A percentile compares a stretch with the other conserved stretches of the same genome.
Conservation (phyloP, 1,140 invertebrate species). For the Hyposmocoma kahamanoa region DNA sequence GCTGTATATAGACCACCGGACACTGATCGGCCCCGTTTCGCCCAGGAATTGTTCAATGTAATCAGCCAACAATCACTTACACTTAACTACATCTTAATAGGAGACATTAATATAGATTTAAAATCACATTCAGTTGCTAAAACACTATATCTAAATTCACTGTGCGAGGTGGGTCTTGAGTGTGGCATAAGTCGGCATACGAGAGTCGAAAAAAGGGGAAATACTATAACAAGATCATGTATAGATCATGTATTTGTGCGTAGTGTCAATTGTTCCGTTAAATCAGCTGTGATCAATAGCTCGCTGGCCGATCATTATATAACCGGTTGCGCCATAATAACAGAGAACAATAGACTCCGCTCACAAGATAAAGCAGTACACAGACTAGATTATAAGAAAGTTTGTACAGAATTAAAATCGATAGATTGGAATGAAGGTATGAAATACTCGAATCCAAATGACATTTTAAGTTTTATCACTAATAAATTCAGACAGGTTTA, state of each 20-base stretch:
- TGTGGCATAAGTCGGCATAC: constrained; percentile 11
- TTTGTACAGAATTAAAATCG: neutral
- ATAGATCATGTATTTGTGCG: no score
- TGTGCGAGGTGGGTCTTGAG: no score
- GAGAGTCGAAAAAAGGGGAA: constrained; percentile 11
- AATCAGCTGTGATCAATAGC: neutral
- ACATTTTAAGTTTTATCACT: neutral
- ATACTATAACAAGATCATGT: no score
- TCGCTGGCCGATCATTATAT: neutral
- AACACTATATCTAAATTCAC: constrained; percentile 3
- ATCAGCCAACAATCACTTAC: neutral
- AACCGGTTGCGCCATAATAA: no score
- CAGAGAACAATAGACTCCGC: neutral
- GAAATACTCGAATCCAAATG: neutral
- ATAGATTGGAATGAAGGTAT: neutral
- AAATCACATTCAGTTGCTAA: neutral
- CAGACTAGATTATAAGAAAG: neutral
- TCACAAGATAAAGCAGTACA: neutral
- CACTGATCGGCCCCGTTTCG: neutral
- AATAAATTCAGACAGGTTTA: neutral
- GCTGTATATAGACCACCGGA: constrained; percentile 6
- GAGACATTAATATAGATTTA: no score
- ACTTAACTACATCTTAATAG: constrained; percentile 2
- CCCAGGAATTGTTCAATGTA: neutral
- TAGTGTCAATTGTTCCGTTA: neutral